Percentiles rank a stretch among this genome's conserved stretches.
Conservation (phyloP, 2,113 vertebrate species). For the Centrocercus urophasianus region DNA sequence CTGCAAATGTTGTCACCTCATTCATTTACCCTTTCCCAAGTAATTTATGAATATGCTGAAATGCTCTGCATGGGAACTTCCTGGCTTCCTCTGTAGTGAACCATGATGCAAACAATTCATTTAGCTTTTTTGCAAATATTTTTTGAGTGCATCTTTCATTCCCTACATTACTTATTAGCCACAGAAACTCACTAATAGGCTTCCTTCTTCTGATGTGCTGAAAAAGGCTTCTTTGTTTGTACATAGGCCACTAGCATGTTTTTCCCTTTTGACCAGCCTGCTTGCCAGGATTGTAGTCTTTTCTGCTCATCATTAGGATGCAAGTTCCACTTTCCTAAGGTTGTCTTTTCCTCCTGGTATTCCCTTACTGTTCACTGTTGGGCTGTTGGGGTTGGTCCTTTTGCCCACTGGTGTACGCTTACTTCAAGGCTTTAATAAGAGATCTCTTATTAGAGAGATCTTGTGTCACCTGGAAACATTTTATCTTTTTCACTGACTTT, state of each 20-base stretch:
- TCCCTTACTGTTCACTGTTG: background rate
- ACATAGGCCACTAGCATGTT: background rate
- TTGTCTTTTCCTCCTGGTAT: background rate
- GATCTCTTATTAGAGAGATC: background rate
- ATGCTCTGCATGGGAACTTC: slow-evolving; percentile 1
- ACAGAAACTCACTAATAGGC: slow-evolving; percentile 20
- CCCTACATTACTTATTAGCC: slow-evolving; percentile 15
- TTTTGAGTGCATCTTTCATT: slow-evolving; percentile 37
- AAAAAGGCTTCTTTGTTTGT: slow-evolving; percentile 37
- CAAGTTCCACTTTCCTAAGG: background rate
- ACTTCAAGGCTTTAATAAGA: background rate
- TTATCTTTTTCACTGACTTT: background rate
- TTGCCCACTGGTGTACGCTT: background rate
- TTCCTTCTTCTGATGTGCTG: slow-evolving; percentile 35
- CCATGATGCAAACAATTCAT: slow-evolving; percentile 5
- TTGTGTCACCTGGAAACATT: background rate
- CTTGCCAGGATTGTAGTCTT: background rate
- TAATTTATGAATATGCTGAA: slow-evolving; percentile 13
- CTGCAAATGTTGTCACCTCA: slow-evolving; percentile 12
- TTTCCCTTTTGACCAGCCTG: background rate
- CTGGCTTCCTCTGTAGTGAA: background rate
- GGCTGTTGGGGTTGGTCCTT: background rate
- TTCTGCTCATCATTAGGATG: background rate
- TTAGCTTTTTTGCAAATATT: background rate
- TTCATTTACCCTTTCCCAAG: background rate